phyloP scores from a whole-genome alignment of 2,113 vertebrate species.

The Barbus barbus region DNA sequence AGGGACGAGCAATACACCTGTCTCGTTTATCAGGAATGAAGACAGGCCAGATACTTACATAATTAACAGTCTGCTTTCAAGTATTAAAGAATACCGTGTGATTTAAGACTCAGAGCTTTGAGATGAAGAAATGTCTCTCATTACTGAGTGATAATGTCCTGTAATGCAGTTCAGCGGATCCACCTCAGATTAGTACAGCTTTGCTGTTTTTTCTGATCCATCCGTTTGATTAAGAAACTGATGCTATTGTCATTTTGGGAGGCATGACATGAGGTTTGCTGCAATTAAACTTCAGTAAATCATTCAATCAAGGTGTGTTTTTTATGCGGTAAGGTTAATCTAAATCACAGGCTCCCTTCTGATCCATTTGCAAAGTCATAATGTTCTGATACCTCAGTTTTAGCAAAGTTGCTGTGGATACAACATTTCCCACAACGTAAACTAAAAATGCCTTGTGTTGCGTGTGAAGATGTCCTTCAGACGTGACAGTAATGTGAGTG shows the following conservation, averaged over 20 bases:
- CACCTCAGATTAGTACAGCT: not conserved
- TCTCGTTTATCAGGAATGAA: not conserved
- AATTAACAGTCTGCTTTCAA: not conserved
- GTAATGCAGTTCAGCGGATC: not conserved
- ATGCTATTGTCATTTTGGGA: not conserved
- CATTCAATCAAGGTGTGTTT: too few relatives aligned
- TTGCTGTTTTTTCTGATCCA: not conserved
- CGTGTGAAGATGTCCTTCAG: not conserved
- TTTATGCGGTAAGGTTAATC: too few relatives aligned
- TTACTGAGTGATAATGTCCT: conserved; percentile 2
- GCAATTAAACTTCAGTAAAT: not conserved
- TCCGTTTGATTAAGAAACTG: not conserved
- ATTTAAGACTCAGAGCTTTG: not conserved
- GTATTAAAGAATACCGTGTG: not conserved
- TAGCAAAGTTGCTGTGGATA: conserved; percentile 12
- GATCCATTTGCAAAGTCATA: not conserved
- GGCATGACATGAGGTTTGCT: not conserved
- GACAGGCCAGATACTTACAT: not conserved
- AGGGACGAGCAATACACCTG: not conserved
- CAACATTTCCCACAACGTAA: not conserved
- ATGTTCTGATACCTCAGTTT: not conserved
- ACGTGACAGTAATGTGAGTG: not conserved
- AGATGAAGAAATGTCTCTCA: not conserved
- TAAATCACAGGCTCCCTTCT: not conserved
- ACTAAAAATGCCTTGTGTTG: not conserved